phyloP scores from a whole-genome alignment of 2,888 invertebrate genomes.

The Cerastis leucographa region DNA sequence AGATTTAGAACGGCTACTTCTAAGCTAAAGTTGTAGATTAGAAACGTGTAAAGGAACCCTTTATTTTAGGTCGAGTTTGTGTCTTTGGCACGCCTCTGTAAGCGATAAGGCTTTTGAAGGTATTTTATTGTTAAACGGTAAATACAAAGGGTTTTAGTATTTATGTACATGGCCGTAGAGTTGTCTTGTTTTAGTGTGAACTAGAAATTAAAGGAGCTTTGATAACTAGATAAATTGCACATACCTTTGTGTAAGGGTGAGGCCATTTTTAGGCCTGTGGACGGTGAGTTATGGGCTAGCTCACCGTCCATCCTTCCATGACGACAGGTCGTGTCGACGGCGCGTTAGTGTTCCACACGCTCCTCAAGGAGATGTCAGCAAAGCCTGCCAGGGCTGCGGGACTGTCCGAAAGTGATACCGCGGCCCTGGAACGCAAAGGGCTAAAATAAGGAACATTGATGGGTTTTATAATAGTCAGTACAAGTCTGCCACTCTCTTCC shows the following conservation, averaged over 20 bases:
- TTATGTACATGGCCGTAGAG: background rate
- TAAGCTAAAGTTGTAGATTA: conserved; percentile 13
- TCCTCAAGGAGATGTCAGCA: no score
- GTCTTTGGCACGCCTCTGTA: conserved; percentile 24
- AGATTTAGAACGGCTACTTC: background rate
- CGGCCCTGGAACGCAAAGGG: no score
- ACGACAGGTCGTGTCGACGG: no score
- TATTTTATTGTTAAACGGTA: conserved; percentile 25
- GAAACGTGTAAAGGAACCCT: conserved; percentile 25
- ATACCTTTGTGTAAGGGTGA: background rate
- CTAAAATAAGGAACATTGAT: no score
- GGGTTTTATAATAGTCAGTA: no score
- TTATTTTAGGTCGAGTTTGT: conserved; percentile 26
- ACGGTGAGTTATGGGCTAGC: no score
- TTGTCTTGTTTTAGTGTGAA: background rate
- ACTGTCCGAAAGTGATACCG: no score
- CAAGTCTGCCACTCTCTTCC: no score
- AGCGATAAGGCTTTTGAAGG: conserved; percentile 45
- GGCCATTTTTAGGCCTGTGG: no score
- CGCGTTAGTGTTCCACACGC: no score
- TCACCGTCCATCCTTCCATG: no score
- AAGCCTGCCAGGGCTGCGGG: no score
- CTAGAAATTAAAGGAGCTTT: background rate
- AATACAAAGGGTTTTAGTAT: conserved; percentile 19
- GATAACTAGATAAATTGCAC: background rate